A percentile compares a stretch with the other conserved stretches of the same genome.
phyloP scores from a whole-genome alignment of 1,140 invertebrate genomes.

The Halictus rubicundus region DNA sequence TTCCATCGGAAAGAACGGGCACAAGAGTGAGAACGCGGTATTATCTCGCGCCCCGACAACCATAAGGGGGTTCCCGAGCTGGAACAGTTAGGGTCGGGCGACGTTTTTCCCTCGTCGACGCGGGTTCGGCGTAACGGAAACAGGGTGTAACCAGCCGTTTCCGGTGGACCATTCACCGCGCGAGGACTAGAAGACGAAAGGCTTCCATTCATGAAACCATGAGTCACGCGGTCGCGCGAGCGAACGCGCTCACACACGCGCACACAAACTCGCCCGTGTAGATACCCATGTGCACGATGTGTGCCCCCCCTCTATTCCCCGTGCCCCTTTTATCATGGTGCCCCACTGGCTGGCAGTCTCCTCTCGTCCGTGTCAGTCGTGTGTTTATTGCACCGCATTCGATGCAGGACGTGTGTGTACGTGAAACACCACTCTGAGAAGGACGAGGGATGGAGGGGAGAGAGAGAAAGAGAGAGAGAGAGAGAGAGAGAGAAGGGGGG shows the following conservation, averaged over 20 bases:
- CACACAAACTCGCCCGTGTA: conserved; percentile 2
- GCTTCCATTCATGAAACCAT: conserved; percentile 74
- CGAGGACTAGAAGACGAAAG: conserved; percentile 68
- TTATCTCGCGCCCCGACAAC: too few relatives aligned
- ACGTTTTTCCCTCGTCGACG: conserved; percentile 42
- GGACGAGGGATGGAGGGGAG: too few relatives aligned
- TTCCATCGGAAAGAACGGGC: too few relatives aligned
- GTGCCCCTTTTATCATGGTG: conserved; percentile 18
- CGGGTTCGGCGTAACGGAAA: conserved; percentile 70
- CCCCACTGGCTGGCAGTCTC: conserved; percentile 26
- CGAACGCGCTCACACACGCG: conserved; percentile 22
- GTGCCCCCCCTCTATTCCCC: conserved; percentile 3
- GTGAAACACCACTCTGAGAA: too few relatives aligned
- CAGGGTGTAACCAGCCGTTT: conserved; percentile 75
- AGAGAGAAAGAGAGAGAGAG: too few relatives aligned
- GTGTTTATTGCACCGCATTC: conserved; percentile 44
- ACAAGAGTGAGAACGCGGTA: too few relatives aligned
- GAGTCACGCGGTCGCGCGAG: conserved; percentile 66
- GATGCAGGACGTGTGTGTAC: background rate
- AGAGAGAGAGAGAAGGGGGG: too few relatives aligned
- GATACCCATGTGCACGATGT: too few relatives aligned
- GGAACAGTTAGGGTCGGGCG: background rate
- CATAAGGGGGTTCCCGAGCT: too few relatives aligned
- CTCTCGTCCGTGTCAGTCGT: conserved; percentile 15
- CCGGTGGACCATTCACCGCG: conserved; percentile 75